phyloP scores from a whole-genome alignment of 2,797 vertebrate species.

The Hozukius guyotensis region DNA sequence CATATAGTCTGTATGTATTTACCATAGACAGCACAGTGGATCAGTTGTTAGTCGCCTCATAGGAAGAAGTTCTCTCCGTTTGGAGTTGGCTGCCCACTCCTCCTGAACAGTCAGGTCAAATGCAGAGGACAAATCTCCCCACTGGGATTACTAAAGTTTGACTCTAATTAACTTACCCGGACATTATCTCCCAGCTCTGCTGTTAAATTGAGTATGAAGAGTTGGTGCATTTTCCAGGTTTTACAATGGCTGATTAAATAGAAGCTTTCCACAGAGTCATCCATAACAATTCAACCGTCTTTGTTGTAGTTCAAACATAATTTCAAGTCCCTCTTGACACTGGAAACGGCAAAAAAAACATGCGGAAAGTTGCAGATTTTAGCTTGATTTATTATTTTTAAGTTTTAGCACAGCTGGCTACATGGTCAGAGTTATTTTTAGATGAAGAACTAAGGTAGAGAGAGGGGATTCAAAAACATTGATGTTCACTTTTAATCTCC shows the following conservation, averaged over 20 bases:
- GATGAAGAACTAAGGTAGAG: not conserved
- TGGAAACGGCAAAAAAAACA: not conserved
- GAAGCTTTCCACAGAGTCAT: constrained; percentile 8
- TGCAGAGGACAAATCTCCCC: constrained; percentile 27
- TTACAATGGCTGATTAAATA: constrained; percentile 14
- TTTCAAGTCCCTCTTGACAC: not conserved
- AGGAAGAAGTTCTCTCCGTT: not conserved
- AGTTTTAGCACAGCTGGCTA: not conserved
- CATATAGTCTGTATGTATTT: not conserved
- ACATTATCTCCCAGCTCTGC: constrained; percentile 18
- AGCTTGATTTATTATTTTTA: not conserved
- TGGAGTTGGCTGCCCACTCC: not conserved
- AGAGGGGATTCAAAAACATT: not conserved
- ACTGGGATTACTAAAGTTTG: constrained; percentile 28
- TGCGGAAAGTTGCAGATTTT: not conserved
- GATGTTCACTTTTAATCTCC: not conserved
- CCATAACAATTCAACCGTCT: not conserved
- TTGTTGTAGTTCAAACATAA: constrained; percentile 2
- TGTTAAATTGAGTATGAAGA: constrained; percentile 21
- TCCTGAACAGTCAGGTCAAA: constrained; percentile 22
- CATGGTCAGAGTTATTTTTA: not conserved
- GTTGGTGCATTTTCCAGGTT: constrained; percentile 6
- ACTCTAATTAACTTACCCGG: constrained; percentile 47
- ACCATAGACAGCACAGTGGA: not conserved
- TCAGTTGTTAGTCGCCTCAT: not conserved